Percentiles rank a stretch among this genome's conserved stretches.
These are phyloP conservation scores for Drosophila ananassae DNA, from an alignment of 1,140 invertebrate genomes.

Conservation along the genomic window DNA sequence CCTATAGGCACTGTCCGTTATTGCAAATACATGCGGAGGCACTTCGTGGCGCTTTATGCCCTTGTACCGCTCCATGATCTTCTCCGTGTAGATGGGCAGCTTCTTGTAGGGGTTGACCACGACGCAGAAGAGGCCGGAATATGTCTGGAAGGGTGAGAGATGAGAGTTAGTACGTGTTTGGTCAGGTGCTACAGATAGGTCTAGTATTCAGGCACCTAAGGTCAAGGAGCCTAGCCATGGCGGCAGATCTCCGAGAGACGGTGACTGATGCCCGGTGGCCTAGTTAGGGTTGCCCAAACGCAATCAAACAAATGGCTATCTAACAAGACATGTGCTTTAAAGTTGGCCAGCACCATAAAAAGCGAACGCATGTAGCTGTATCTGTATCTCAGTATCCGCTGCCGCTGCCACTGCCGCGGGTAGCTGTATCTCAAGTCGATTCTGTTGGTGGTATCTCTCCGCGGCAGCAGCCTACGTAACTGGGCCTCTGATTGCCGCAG, in stretches of 20 bases:
- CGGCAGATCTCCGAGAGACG: not conserved
- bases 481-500: constrained; percentile 43
- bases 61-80: constrained; percentile 99
- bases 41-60: constrained; percentile 99
- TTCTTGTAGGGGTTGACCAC: constrained; percentile 99
- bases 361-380: constrained; percentile 61
- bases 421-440: too few relatives aligned
- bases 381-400: constrained; percentile 12
- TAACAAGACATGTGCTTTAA: constrained; percentile 63
- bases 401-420: too few relatives aligned
- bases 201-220: not conserved
- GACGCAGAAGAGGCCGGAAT: constrained; percentile 99
- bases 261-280: constrained; percentile 69
- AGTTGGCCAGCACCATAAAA: constrained; percentile 61
- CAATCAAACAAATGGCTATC: constrained; percentile 16
- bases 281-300: constrained; percentile 64
- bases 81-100: constrained; percentile 99
- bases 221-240: not conserved
- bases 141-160: constrained; percentile 90
- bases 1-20: constrained; percentile 98
- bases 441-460: constrained; percentile 51
- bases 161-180: not conserved
- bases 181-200: not conserved
- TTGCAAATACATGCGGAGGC: constrained; percentile 99
- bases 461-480: constrained; percentile 57